A percentile compares a stretch with the other conserved stretches of the same genome.
These are phyloP conservation scores for Sesia bembeciformis DNA, from an alignment of 2,888 invertebrate genomes.

Conservation along the genomic window DNA sequence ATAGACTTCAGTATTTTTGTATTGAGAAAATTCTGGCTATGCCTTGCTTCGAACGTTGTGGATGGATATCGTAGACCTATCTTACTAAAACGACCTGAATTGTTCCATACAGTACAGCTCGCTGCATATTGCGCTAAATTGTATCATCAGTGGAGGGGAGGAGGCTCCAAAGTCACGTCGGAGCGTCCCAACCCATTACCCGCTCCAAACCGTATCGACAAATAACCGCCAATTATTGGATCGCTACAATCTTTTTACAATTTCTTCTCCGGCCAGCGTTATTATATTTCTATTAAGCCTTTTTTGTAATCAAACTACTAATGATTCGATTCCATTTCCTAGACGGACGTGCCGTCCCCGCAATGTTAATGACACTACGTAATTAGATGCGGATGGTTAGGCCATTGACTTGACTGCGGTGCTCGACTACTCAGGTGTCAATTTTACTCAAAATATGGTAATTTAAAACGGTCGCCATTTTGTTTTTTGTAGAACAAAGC, in stretches of 20 bases:
- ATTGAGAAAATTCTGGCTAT: too few relatives aligned
- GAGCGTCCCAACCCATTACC: constrained; percentile 64
- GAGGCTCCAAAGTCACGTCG: constrained; percentile 58
- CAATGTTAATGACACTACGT: constrained; percentile 69
- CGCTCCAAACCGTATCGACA: constrained; percentile 73
- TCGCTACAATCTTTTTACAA: constrained; percentile 75
- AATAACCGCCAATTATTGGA: constrained; percentile 74
- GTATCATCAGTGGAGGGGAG: constrained; percentile 21
- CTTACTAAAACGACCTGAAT: too few relatives aligned
- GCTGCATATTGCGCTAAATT: constrained; percentile 48
- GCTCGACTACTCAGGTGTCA: constrained; percentile 66
- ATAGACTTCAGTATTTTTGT: too few relatives aligned
- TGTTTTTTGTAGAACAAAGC: constrained; percentile 10
- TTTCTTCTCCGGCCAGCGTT: constrained; percentile 69
- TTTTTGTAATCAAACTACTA: constrained; percentile 75
- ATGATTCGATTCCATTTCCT: constrained; percentile 75
- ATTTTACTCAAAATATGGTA: constrained; percentile 68
- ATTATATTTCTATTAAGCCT: constrained; percentile 75
- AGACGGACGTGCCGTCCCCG: constrained; percentile 71
- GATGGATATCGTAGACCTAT: too few relatives aligned
- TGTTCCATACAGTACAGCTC: neutral
- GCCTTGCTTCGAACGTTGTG: too few relatives aligned
- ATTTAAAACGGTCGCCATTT: constrained; percentile 47
- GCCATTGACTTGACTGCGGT: constrained; percentile 59
- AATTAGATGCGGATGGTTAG: constrained; percentile 74